These are phyloP conservation scores for Otolemur garnettii DNA, from an alignment of 2,113 vertebrate genomes.

Conservation along the genomic window DNA sequence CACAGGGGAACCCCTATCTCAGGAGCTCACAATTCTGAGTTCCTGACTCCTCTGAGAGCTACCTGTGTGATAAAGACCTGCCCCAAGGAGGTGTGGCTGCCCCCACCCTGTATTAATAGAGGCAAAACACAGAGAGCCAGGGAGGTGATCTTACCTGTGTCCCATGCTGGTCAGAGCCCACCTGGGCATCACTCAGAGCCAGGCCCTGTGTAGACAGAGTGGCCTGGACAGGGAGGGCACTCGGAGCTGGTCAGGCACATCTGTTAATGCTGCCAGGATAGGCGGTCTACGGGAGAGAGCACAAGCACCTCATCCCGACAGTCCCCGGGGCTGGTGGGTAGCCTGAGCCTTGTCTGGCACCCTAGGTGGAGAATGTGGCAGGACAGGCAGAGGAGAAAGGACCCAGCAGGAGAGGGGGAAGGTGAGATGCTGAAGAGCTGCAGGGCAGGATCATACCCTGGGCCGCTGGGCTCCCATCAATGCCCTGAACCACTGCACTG, in stretches of 20 bases:
- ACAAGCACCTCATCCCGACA: accelerated
- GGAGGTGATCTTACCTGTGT: not conserved
- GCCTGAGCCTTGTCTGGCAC: not conserved
- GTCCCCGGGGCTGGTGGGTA: not conserved
- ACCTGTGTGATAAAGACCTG: not conserved
- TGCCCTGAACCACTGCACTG: not conserved
- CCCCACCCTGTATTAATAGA: not conserved
- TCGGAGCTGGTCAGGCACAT: not conserved
- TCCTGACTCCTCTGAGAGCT: not conserved
- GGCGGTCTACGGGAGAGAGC: not conserved
- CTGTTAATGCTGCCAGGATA: accelerated
- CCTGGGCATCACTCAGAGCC: not conserved
- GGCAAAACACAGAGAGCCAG: too few species aligned
- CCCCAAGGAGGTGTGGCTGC: not conserved
- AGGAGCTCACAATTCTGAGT: not conserved
- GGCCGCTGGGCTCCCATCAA: not conserved
- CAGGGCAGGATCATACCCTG: not conserved
- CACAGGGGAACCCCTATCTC: not conserved
- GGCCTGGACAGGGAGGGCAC: not conserved
- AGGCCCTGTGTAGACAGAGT: accelerated
- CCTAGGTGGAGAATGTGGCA: too few species aligned
- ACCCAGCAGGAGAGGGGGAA: not conserved
- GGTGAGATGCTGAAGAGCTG: not conserved
- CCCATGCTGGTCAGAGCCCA: not conserved
- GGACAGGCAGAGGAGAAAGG: not conserved